These are phyloP conservation scores for Rhadina sibilatrix DNA, from an alignment of 2,113 vertebrate genomes.

Conservation along the genomic window DNA sequence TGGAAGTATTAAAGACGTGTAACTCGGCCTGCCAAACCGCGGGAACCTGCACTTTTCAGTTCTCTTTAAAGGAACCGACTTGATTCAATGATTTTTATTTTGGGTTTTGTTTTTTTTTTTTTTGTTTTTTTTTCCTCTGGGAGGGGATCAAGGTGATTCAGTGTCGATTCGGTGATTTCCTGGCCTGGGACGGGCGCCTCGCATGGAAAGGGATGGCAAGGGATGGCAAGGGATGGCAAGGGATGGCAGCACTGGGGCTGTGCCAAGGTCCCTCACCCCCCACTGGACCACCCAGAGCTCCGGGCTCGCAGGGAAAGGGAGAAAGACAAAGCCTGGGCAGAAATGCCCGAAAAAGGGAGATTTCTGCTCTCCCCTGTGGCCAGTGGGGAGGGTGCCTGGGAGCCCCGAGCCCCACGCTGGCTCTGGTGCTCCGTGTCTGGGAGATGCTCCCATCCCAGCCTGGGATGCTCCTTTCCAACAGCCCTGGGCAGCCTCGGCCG, in stretches of 20 bases:
- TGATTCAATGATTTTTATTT: background rate
- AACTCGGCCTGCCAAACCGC: background rate
- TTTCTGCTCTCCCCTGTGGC: background rate
- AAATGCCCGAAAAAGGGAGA: background rate
- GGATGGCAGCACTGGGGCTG: background rate
- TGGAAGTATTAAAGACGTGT: background rate
- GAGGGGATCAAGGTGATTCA: background rate
- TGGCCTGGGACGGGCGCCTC: background rate
- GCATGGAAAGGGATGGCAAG: background rate
- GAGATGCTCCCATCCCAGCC: accelerated
- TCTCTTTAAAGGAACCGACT: background rate
- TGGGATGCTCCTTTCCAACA: background rate
- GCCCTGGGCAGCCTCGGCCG: background rate
- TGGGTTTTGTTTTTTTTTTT: background rate
- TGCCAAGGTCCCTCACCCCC: background rate
- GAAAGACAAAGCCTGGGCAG: accelerated
- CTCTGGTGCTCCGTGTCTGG: accelerated
- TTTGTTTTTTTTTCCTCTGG: background rate
- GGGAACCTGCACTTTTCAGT: conserved; percentile 28
- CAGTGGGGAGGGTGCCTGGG: accelerated
- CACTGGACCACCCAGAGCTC: background rate
- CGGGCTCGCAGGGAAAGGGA: accelerated
- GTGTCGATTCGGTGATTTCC: background rate
- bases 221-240: background rate
- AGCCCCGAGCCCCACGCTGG: accelerated